Evolutionary conservation across 1,140 invertebrate genomes (phyloP).

Genomic region (Araneus ventricosus): DNA sequence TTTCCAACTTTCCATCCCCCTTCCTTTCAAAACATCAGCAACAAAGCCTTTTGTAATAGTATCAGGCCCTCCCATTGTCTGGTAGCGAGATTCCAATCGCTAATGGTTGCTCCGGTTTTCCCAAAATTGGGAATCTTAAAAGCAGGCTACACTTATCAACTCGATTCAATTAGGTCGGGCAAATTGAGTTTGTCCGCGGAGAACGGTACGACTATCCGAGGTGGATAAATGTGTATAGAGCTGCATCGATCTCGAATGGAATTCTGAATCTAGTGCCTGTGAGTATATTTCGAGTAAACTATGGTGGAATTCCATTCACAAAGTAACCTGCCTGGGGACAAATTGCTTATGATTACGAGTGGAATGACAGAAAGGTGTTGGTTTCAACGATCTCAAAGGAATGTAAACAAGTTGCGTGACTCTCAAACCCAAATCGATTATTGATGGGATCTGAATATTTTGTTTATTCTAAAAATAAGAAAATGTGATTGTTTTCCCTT

Average conservation of each 20-base stretch:
- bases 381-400: neutral
- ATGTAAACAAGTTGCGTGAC: neutral
- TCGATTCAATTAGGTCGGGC: slow-evolving; percentile 57
- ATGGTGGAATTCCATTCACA: slow-evolving; percentile 13
- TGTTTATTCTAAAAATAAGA: too few relatives aligned
- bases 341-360: slow-evolving; percentile 17
- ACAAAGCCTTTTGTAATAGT: slow-evolving; percentile 11
- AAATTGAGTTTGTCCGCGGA: slow-evolving; percentile 64
- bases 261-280: neutral
- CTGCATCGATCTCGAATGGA: neutral
- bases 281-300: slow-evolving; percentile 16
- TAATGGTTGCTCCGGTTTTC: slow-evolving; percentile 65
- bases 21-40: neutral
- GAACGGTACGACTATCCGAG: neutral
- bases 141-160: slow-evolving; percentile 60
- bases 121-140: slow-evolving; percentile 62
- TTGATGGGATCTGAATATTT: too few relatives aligned
- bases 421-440: too few relatives aligned
- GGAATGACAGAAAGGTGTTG: neutral
- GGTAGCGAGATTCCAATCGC: slow-evolving; percentile 44
- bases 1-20: neutral
- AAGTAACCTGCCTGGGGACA: slow-evolving; percentile 1
- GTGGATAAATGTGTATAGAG: slow-evolving; percentile 21
- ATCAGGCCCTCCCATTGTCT: neutral
- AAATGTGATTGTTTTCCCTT: too few relatives aligned